phyloP scores from a whole-genome alignment of 2,113 vertebrate genomes.

The Neotragus pygmaeus region DNA sequence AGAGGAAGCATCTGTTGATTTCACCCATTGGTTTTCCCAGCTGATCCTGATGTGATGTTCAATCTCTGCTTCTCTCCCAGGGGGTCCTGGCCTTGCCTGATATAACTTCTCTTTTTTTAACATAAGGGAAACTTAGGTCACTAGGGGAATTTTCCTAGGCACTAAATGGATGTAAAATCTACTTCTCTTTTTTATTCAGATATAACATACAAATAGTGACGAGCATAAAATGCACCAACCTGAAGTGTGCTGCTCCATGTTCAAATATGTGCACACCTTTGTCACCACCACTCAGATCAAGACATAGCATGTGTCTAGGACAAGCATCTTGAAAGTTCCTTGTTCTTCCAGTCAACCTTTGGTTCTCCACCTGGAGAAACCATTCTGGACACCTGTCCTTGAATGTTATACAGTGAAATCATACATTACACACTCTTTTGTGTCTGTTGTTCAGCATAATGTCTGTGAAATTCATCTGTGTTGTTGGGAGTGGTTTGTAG shows the following conservation, averaged over 20 bases:
- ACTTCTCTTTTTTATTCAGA: not conserved
- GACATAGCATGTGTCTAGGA: not conserved
- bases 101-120: not conserved
- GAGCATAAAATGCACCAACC: not conserved
- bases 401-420: not conserved
- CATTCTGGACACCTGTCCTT: not conserved
- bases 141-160: not conserved
- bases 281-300: not conserved
- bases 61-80: not conserved
- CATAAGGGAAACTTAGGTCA: not conserved
- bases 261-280: not conserved
- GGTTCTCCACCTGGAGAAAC: not conserved
- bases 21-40: not conserved
- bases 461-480: not conserved
- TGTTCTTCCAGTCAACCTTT: not conserved
- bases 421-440: not conserved
- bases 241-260: not conserved
- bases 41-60: not conserved
- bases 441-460: not conserved
- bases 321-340: not conserved
- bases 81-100: not conserved
- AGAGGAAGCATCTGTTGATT: not conserved
- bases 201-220: not conserved
- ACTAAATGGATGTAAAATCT: not conserved
- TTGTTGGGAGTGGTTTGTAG: not conserved